Base-by-base conservation (phyloP, 2,888 invertebrate genomes). In the Atethmia centrago region DNA sequence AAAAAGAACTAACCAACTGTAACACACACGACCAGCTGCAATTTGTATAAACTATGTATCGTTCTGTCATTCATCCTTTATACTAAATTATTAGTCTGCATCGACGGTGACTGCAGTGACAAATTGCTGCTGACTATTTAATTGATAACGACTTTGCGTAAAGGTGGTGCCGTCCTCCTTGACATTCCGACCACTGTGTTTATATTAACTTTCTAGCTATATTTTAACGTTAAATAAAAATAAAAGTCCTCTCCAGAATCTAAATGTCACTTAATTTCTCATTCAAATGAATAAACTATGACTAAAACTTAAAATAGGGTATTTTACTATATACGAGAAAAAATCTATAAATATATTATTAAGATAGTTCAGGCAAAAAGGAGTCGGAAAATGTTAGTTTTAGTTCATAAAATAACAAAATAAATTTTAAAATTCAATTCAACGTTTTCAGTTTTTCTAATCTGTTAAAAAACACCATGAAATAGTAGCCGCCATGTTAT, bases 11-110 rank as follows among this genome's bases (percentile, higher is more conserved):
- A 83, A 73, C 74, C 59, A 71, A 68, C 78, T 64, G 61, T 66
- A 72, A 71, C 74, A 69, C 70, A 82, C 73, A 71, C 68, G 12
- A 61, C 66, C 64, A 80, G 69, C 76, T 82, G 71, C 82, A 79
- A 80, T 75, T 84, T 75, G 61, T 71, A 42, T 77, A 65, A 59
- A 66, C 64, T 78, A 67, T 42, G 51, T 55, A 53, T 63, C 64
- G 65, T 68, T 58, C 53, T 59, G 75, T 72, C 78, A 74, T 79
- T 79, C 65, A 81, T 87, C 71, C 68, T 73, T 75, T 51, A 62
- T 51, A 55, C 70, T 55, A 62, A 80, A 76, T 76, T 73, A 83
- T 76, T 73, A 59, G 70, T 80, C 45, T 79, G 21, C 55, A 25
- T 65, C 61, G 28, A 31, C 64, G 67, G 55, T 47, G 65, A 73